Base-by-base conservation (phyloP, 2,113 vertebrate genomes). In the Miniopterus natalensis region DNA sequence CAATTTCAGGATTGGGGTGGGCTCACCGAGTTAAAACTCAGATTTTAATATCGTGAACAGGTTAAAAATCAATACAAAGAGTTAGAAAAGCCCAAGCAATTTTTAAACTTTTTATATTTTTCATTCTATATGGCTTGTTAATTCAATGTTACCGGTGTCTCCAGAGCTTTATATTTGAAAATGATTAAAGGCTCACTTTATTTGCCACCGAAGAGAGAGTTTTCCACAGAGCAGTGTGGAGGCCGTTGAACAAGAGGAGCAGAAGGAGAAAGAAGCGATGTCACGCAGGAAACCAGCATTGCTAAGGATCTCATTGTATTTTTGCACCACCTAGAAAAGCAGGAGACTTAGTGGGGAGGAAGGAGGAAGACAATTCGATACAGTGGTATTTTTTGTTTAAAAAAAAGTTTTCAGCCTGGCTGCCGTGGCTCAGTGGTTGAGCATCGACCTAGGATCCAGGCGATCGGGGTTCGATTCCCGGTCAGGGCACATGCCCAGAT, bases 131-230 rank as follows among this genome's bases (percentile, higher is more conserved):
- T 74, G 78, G 20, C 57, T 88, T 91, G 53, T 86, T 88, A 88
- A 89, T 94, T 92, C 53, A 87, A 1, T 75, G 51, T 51, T 94
- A 23, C 51, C 86, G 8, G 1, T 49, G 7, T 79, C 61, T 70
- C 42, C 84, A 65, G 51, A 93, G 14, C 2, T 93, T 84, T 92
- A 8, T 84, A 25, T 55, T 81, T 92, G 84, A 80, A 93, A 78
- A 84, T 71, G 49, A 87, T 86, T 89, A 79, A 87, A 84, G 78
- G 3, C 20, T 91, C 36, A 79, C 83, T 96, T 92, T 65, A 83
- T 88, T 94, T 81, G 51, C 49, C 90, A 57, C 27, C 40, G 29
- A 77, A 27, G 49, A 59, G 1, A 4, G 47, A 25, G 49, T 47
- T 61, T 17, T 20, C 63, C 18, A 55, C 2, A 45, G 51, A 95